Evolutionary conservation across 2,113 vertebrate species (phyloP), one percentile per base, ranked within the genome.

Genomic region (Bujurquina vittata): DNA sequence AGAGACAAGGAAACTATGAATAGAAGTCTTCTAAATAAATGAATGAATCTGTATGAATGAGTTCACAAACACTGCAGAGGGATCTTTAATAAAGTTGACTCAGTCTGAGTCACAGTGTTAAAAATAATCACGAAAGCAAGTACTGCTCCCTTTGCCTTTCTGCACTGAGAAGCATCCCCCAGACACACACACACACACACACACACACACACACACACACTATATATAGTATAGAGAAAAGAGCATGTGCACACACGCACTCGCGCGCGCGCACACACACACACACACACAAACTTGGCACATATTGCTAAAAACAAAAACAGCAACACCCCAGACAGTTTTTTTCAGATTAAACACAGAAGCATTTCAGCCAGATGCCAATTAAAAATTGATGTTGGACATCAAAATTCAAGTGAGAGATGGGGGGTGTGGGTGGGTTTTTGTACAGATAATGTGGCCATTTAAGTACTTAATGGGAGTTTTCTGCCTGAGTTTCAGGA

Each of bases 101-200:
- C 79, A 90, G 77, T n/a, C 84, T 91, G 91, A 92, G 87, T 92
- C 91, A 91, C 54, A 46, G 80, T 60, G 80, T 89, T 93, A 90
- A 92, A 91, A 93, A 93, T 89, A 92, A 85, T 88, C 78, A 74
- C 14, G 2, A 87, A 90, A 81, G 80, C 75, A 74, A 86, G 80
- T 46, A 37, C 79, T 60, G 84, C 74, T 86, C 52, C 56, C 49
- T 82, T 81, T 52, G 55, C 77, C 55, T 78, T 80, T 74, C 80
- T 86, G 59, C 67, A 84, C 43, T 0, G 6, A 78, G 40, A 86
- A 83, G 62, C 79, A 79, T 29, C 78, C 79, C 82, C 56, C 77
- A 46, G 49, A 80, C 61, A 82, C 18, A 77, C 18, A 75, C 37
- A 56, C 55, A 74, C 3, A 31, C 2, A 61, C 12, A 76, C 5